Base-by-base conservation (phyloP, 1,140 invertebrate species). In the Scaptomyza montana region DNA sequence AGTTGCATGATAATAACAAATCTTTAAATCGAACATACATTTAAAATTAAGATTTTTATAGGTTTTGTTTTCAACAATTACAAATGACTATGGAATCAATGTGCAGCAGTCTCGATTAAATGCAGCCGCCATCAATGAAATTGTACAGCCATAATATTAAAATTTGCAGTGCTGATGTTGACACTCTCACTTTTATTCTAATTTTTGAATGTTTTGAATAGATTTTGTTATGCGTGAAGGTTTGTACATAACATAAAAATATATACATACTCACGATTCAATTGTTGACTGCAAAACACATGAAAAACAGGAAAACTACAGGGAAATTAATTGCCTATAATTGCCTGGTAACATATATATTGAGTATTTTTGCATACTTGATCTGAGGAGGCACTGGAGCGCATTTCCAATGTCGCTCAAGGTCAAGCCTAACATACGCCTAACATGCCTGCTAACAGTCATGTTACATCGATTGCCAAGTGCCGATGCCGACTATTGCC, bases 361-460 rank as follows among this genome's bases (percentile, higher is more conserved):
- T 13, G 59, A 30, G 39, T 56, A 57, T 51, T 80, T 81, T 80
- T 77, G 68, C 78, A 80, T 80, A 80, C 72, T 41, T 47, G 57
- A 57, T 62, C 36, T 47, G 53, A 43, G 41, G 49, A 51, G 41
- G 45, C 41, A 62, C 33, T 70, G 60, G 53, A 59, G 70, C 79
- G 70, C 70, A 76, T 76, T 84, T 74, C 53, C 80, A 84, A 84
- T 84, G 77, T 71, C 80, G 76, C 78, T 74, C 73, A 85, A 85
- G 80, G 80, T 85, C 81, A 45, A 51, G 33, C 16, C 9, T 80
- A 71, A 74, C 70, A 81, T 70, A 56, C 45, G 53, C 62, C 39
- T 61, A 72, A 72, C 75, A 72, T 45, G 7, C 46, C 50, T 16
- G 10, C 45, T 73, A 75, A 78, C 76, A 84, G 75, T 46, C 63